A percentile compares a stretch with the other conserved stretches of the same genome.
Conservation (phyloP, 2,888 invertebrate species). For the Sminthurides aquaticus region DNA sequence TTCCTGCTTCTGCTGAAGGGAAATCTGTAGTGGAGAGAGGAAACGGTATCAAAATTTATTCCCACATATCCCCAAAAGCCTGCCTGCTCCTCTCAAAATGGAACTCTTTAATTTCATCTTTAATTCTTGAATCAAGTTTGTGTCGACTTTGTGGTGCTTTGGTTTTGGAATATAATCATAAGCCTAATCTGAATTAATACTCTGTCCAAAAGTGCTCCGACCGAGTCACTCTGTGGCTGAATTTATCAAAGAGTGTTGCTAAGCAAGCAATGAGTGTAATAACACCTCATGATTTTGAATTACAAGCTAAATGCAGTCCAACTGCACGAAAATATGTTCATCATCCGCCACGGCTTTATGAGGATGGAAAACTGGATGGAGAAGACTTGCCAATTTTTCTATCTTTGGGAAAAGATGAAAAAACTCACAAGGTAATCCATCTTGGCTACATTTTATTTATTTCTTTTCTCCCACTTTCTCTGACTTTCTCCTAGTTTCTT, state of each 20-base stretch:
- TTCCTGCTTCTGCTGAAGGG: not conserved
- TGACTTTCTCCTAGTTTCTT: no score
- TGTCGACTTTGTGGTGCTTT: no score
- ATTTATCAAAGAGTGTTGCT: not conserved
- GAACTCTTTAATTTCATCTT: not conserved
- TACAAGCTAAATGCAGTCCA: conserved; percentile 3
- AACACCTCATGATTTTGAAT: conserved; percentile 2
- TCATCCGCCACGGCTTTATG: conserved; percentile 3
- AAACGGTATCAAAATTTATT: not conserved
- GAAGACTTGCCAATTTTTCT: conserved; percentile 5
- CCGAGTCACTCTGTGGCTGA: not conserved
- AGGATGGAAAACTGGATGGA: conserved; percentile 2
- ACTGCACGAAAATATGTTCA: conserved; percentile 3
- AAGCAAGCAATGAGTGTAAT: conserved; percentile 3
- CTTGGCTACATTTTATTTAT: no score
- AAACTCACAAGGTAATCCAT: conserved; percentile 3
- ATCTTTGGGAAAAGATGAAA: conserved; percentile 5
- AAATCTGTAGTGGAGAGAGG: not conserved
- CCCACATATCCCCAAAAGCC: not conserved
- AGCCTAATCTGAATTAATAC: not conserved
- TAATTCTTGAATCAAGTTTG: not conserved
- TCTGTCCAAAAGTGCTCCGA: not conserved
- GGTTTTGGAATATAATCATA: no score
- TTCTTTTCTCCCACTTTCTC: no score
- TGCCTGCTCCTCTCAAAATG: no score